Base-by-base conservation (phyloP, 64 coral and sea anemone species). In the Montipora capricornis region DNA sequence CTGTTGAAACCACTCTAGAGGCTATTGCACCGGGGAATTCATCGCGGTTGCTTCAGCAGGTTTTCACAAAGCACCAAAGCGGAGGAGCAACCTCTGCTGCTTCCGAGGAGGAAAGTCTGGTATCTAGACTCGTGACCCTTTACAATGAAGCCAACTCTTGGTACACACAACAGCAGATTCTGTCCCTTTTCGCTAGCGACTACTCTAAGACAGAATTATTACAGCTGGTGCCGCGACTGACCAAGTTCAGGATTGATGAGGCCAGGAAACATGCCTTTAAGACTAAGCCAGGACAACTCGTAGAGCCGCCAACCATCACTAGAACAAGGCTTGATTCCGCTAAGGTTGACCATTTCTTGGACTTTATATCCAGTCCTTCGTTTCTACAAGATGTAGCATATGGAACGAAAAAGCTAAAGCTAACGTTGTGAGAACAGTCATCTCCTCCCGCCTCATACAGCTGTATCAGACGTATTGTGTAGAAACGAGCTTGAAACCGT, bases 381-480 rank as follows among this genome's bases (percentile, higher is more conserved):
- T 66, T 66, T 66, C 61, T 66, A 66, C 15, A 22, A 61, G 80
- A 83, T 44, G 17, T 83, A 14, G 80, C 80, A 61, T 83, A 44
- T 83, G 80, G 53, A 11, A 83, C 80, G 2, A 82, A 82, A 61
- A 82, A 51, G 2, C 80, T 82, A 58, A 82, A 82, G 60, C 80
- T 82, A 82, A 66, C 26, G 80, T 82, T 4, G 80, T 82, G 80
- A 58, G 52, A 66, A 82, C 80, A 61, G 80, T 61, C 53, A 82
- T 82, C 51, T 82, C 80, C 9, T 82, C 80, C 16, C 11, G 80
- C 5, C 20, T 82, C 8, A 64, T 82, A 6, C 80, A 82, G 22
- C 80, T 82, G 10, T 82, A 82, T 19, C 19, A 26, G 17, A 82
- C 19, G 19, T 82, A 82, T 66, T 60, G 80, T 66, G 20, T 26